Evolutionary conservation across 2,113 vertebrate species (phyloP), one percentile per base, ranked within the genome.

Genomic region (Pseudorasbora parva): DNA sequence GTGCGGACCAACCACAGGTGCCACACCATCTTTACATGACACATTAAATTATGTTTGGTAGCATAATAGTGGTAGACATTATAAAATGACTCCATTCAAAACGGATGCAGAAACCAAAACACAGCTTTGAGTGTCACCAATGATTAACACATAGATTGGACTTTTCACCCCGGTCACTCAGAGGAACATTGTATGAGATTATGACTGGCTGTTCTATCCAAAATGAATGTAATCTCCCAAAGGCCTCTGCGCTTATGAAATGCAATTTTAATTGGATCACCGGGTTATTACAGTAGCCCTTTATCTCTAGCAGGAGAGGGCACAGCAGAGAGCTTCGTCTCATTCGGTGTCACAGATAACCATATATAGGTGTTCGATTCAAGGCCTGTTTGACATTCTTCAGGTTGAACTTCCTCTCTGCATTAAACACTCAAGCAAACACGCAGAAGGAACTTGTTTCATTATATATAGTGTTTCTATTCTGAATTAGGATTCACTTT

Each of bases 191-290:
- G 76, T 64, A 78, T 69, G 45, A 84, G 77, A 84, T 84, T 81
- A 81, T 71, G 71, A 69, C 69, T 62, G 77, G 81, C 81, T 51
- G 43, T 69, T 74, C 60, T 43, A 64, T 69, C 49, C 74, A 37
- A 73, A 81, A 76, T 84, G 82, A 86, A 68, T 49, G 51, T 81
- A 86, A 84, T 71, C 82, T 86, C 71, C 71, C 77, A 59, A 80
- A 76, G 69, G 77, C n/a, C 77, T 66, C 25, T 21, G 45, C 80
- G 81, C 33, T 83, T 83, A 83, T 75, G 78, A 80, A 83, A 86
- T 83, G 82, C 76, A 81, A 66, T 81, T 83, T 86, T 86, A 86
- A 83, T 84, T 80, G 77, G 71, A 76, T 76, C 69, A 84, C 27
- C 17, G 15, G 60, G 56, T 81, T 76, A 80, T 81, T 85, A 81